These are phyloP conservation scores for Patagioenas fasciata DNA, from an alignment of 2,113 vertebrate species.

Conservation along the genomic window DNA sequence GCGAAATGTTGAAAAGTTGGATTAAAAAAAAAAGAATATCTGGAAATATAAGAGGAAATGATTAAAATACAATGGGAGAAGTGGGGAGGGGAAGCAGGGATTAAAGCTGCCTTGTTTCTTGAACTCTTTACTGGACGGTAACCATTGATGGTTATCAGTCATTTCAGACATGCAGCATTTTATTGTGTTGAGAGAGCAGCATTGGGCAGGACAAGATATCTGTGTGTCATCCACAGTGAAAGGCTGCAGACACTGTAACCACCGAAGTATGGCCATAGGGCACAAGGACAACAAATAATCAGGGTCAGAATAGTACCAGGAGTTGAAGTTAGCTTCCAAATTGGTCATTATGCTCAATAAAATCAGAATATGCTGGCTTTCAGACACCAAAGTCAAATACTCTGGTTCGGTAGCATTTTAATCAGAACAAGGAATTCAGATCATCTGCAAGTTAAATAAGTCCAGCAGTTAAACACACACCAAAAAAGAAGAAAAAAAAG, in stretches of 20 bases:
- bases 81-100: background rate
- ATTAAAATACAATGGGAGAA: background rate
- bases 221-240: slow-evolving; percentile 23
- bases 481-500: background rate
- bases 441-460: slow-evolving; percentile 48
- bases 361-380: background rate
- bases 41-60: background rate
- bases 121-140: background rate
- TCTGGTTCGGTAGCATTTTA: background rate
- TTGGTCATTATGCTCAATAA: background rate
- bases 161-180: slow-evolving; percentile 39
- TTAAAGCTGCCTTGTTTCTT: background rate
- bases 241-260: slow-evolving; percentile 17
- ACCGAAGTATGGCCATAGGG: slow-evolving; percentile 31
- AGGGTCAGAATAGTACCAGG: background rate
- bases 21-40: background rate
- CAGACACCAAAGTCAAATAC: background rate
- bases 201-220: slow-evolving; percentile 39
- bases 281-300: background rate
- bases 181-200: slow-evolving; percentile 29
- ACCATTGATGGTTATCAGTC: slow-evolving; percentile 16
- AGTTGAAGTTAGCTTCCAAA: background rate
- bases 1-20: background rate
- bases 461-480: background rate
- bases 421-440: slow-evolving; percentile 15